phyloP scores from a whole-genome alignment of 2,888 invertebrate species.

The Vanessa cardui region DNA sequence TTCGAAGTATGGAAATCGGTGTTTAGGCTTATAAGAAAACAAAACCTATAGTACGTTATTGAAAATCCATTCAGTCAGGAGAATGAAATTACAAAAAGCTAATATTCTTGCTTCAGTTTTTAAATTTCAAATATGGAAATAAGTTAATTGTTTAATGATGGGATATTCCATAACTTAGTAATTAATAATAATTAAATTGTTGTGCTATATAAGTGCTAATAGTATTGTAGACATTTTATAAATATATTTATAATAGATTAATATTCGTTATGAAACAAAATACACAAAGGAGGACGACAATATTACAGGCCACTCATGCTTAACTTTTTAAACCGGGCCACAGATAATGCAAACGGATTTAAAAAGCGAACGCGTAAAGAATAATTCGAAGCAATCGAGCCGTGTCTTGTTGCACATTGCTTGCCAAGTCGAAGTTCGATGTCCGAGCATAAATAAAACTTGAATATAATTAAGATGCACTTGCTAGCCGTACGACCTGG shows the following conservation, averaged over 20 bases:
- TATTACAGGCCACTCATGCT: slow-evolving; percentile 19
- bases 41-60: too few relatives aligned
- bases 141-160: too few relatives aligned
- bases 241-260: neutral
- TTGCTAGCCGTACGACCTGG: neutral
- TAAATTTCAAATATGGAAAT: too few relatives aligned
- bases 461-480: slow-evolving; percentile 19
- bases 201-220: too few relatives aligned
- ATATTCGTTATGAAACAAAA: neutral
- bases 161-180: too few relatives aligned
- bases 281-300: slow-evolving; percentile 10
- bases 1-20: too few relatives aligned
- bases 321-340: slow-evolving; percentile 33
- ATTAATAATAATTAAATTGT: too few relatives aligned
- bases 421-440: slow-evolving; percentile 35
- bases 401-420: slow-evolving; percentile 22
- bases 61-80: too few relatives aligned
- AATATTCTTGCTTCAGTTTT: too few relatives aligned
- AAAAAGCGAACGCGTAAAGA: slow-evolving; percentile 35
- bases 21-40: too few relatives aligned
- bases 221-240: neutral
- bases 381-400: slow-evolving; percentile 37
- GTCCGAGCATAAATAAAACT: slow-evolving; percentile 29
- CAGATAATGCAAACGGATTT: slow-evolving; percentile 42
- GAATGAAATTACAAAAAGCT: too few relatives aligned